Evolutionary conservation across 2,888 invertebrate genomes (phyloP), one percentile per base, ranked within the genome.

Genomic region (Scelioninae gen. 2): DNA sequence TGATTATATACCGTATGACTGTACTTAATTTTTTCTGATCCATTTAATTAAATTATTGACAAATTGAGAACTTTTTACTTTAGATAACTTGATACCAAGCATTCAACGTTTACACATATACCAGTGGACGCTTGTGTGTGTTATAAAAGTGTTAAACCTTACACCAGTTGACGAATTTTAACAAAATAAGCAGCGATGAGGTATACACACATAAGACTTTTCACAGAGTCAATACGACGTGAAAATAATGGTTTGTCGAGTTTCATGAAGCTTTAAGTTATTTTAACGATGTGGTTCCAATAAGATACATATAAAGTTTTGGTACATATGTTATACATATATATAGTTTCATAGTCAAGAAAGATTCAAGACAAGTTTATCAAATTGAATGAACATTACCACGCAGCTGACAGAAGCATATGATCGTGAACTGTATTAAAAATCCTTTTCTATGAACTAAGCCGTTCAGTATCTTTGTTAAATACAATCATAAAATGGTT

Each of bases 191-290:
- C 33, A 15, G 41, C 25, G 46, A 61, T 53, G 55, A 53, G 43
- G 45, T 16, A 13, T 45, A 55, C 35, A 41, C 53, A 43, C 41
- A 46, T 35, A 46, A 33, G 46, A 69, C 50, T 69, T 69, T 61
- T 37, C 55, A 28, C 18, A 48, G 58, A 71, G 70, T 71, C 70
- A 64, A 64, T 64, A 58, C 45, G 25, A 58, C 63, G 52, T 35
- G 52, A 43, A 71, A 71, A 71, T 71, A 71, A 71, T 71, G 70
- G 58, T 64, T 63, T 63, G 70, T 63, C 63, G 46, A 70, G 57
- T 70, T 68, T 45, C 60, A 45, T 60, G 60, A 53, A 68, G 60
- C 68, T 45, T 57, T 48, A 57, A 70, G 63, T 71, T 71, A 71
- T 71, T 71, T 71, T 58, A 71, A 71, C 64, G 64, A 58, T 58